phyloP scores from a whole-genome alignment of 2,888 invertebrate genomes.

The Capitulum mitella region DNA sequence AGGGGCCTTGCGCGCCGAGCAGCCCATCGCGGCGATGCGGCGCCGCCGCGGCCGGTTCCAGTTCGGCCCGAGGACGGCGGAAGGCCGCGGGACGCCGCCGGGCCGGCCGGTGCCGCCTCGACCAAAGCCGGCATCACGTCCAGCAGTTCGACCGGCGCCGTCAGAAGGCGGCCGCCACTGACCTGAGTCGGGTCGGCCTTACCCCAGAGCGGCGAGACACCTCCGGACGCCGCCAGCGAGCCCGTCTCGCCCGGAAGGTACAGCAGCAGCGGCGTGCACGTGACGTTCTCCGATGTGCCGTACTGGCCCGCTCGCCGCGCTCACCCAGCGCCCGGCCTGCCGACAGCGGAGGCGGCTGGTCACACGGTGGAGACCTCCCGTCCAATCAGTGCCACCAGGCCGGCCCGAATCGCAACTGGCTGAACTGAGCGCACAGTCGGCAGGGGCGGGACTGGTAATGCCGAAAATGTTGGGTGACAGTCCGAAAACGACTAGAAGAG shows the following conservation, averaged over 20 bases:
- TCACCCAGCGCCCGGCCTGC: slow-evolving; percentile 85
- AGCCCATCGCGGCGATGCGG: slow-evolving; percentile 79
- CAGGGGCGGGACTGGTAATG: no score
- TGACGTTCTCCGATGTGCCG: slow-evolving; percentile 75
- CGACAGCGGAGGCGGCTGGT: slow-evolving; percentile 1
- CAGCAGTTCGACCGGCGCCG: slow-evolving; percentile 58
- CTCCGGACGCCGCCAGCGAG: background rate
- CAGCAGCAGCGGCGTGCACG: slow-evolving; percentile 40
- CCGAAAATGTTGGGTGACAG: no score
- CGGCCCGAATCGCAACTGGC: no score
- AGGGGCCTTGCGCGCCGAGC: slow-evolving; percentile 62
- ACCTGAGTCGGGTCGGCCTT: background rate
- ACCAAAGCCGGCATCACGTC: slow-evolving; percentile 79
- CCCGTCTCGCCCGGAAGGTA: slow-evolving; percentile 11
- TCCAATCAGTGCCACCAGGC: no score
- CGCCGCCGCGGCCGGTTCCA: slow-evolving; percentile 69
- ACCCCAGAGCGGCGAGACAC: background rate
- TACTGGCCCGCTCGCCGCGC: slow-evolving; percentile 83
- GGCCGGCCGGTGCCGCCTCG: slow-evolving; percentile 51
- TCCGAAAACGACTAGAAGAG: no score
- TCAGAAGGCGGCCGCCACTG: background rate
- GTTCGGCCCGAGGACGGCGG: slow-evolving; percentile 50
- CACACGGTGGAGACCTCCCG: no score
- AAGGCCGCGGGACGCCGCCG: slow-evolving; percentile 64
- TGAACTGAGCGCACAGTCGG: no score